phyloP scores from a whole-genome alignment of 2,797 vertebrate genomes.

The Gymnoscopelus microlampas region DNA sequence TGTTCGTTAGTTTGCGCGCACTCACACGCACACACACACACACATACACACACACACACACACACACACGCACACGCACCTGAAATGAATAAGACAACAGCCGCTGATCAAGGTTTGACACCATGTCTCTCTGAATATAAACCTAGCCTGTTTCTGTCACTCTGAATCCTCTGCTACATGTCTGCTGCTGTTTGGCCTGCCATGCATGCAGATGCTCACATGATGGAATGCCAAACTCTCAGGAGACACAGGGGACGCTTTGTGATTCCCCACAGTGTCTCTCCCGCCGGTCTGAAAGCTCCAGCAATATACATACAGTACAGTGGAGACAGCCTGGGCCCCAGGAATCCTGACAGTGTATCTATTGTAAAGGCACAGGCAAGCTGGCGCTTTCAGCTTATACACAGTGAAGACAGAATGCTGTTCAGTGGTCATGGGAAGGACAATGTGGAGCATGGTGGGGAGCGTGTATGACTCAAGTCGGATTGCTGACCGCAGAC shows the following conservation, averaged over 20 bases:
- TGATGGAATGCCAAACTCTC: constrained; percentile 37
- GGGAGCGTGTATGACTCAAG: constrained; percentile 69
- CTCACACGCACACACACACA: neutral
- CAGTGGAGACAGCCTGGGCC: constrained; percentile 48
- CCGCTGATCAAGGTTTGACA: constrained; percentile 41
- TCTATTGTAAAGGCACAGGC: constrained; percentile 66
- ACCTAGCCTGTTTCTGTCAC: constrained; percentile 23
- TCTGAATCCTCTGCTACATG: constrained; percentile 6
- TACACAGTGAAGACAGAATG: constrained; percentile 67
- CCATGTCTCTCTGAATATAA: constrained; percentile 31
- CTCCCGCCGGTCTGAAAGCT: constrained; percentile 36
- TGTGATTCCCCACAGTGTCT: constrained; percentile 48
- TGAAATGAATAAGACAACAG: constrained; percentile 38
- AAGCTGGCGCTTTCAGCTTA: constrained; percentile 52
- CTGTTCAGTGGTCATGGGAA: constrained; percentile 56
- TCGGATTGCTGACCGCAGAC: constrained; percentile 59
- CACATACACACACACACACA: constrained; percentile 23
- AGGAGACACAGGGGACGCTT: constrained; percentile 38
- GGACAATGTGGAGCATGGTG: constrained; percentile 71
- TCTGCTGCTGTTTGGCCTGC: constrained; percentile 25
- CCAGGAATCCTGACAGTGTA: constrained; percentile 56
- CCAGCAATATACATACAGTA: constrained; percentile 41
- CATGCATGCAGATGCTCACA: constrained; percentile 34
- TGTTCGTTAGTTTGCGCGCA: neutral
- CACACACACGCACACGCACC: constrained; percentile 12